Base-by-base conservation (phyloP, 2,888 invertebrate genomes). In the Nasonia oneida region DNA sequence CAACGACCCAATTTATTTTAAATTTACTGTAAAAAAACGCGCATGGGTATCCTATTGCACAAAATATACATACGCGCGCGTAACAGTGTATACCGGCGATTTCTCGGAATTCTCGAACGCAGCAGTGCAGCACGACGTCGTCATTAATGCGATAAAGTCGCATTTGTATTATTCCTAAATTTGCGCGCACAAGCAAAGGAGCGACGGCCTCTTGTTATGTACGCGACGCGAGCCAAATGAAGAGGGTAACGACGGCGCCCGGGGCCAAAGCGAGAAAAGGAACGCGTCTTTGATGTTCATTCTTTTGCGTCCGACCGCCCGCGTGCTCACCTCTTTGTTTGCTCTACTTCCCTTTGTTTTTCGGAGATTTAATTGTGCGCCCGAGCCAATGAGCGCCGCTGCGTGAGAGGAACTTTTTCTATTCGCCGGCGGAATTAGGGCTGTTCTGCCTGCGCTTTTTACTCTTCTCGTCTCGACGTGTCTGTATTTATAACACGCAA, bases 91-190 rank as follows among this genome's bases (percentile, higher is more conserved):
- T 39, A 39, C 4, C 6, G 6, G 39, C 15, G 1, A 15, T 50
- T 50, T 15, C 4, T 14, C 15, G 1, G 15, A 10, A 10, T 8
- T 50, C 4, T 50, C 50, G 50, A 14, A 15, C 3, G 15, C 50
- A 12, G 14, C 12, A 50, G 2, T 50, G 15, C 14, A 4, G 15
- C 14, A 15, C 81, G 39, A 39, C 73, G 73, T 73, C 61, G 73
- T 81, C 42, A 73, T 81, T 81, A 81, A 73, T 64, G 64, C 76
- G 67, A 50, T 82, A 75, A 75, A 64, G 37, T n/a, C 67, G 33
- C 4, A 47, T 18, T 15, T 29, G 81, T 53, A 78, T 23, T 29
- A 29, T 29, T 29, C 29, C 42, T 14, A 50, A 42, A 61, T 29
- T 29, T 77, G 77, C 47, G 8, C 47, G 0, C 12, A 61, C 29